phyloP scores from a whole-genome alignment of 2,797 vertebrate species.

The Sebastes minor region DNA sequence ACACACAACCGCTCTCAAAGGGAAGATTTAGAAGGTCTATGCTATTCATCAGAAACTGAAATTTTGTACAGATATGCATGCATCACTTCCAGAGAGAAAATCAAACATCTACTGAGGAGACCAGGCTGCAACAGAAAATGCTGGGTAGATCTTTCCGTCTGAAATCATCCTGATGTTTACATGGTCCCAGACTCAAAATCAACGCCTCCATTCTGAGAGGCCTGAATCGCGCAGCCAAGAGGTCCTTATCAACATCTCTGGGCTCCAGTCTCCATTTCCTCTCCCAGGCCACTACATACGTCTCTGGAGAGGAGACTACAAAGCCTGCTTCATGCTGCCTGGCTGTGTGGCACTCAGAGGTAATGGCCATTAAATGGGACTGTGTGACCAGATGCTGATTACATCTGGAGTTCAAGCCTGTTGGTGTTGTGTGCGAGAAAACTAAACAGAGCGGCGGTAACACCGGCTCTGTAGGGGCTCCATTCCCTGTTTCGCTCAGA shows the following conservation, averaged over 20 bases:
- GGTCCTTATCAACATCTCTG: slow-evolving; percentile 71
- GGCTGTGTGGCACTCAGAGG: slow-evolving; percentile 60
- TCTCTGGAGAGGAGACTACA: slow-evolving; percentile 67
- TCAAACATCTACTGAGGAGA: background rate
- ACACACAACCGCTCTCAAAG: slow-evolving; percentile 37
- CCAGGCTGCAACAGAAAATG: background rate
- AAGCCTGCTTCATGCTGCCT: slow-evolving; percentile 66
- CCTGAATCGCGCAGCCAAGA: slow-evolving; percentile 25
- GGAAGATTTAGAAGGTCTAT: background rate
- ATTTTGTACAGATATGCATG: background rate
- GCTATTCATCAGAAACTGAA: slow-evolving; percentile 5
- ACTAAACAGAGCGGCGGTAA: slow-evolving; percentile 6
- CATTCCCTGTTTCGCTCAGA: background rate
- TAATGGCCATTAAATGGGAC: slow-evolving; percentile 71
- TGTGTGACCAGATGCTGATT: slow-evolving; percentile 68
- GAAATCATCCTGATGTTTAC: slow-evolving; percentile 22
- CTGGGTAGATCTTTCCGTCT: background rate
- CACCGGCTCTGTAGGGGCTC: background rate
- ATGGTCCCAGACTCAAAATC: slow-evolving; percentile 33
- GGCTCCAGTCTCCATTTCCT: slow-evolving; percentile 68
- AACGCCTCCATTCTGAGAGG: slow-evolving; percentile 49
- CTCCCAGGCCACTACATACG: slow-evolving; percentile 35
- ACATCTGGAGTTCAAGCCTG: slow-evolving; percentile 58
- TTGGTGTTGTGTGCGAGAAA: slow-evolving; percentile 23
- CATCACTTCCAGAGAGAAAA: background rate